A percentile compares a stretch with the other conserved stretches of the same genome.
Evolutionary conservation across 2,113 vertebrate genomes (phyloP).

Genomic region (Recurvirostra avosetta): DNA sequence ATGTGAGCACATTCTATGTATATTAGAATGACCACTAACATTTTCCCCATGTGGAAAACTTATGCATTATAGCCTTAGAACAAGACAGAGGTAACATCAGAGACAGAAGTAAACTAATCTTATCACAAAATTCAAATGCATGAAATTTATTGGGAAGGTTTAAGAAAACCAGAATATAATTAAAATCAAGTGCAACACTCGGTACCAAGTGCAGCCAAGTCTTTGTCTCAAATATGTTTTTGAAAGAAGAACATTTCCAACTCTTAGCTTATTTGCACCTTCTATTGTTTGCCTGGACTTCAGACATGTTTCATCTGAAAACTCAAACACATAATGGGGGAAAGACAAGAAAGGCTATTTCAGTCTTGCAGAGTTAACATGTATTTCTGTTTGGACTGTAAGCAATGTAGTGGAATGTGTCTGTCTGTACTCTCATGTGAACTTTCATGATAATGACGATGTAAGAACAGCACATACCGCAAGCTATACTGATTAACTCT

Average conservation of each 20-base stretch:
- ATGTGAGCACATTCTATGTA: neutral
- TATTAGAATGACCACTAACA: neutral
- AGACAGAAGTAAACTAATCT: neutral
- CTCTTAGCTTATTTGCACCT: neutral
- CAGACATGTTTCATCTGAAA: neutral
- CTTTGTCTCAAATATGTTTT: neutral
- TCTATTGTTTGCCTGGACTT: neutral
- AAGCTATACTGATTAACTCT: neutral
- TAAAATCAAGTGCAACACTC: neutral
- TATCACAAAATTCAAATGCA: neutral
- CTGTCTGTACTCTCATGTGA: neutral
- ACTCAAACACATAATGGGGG: neutral
- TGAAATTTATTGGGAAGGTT: neutral
- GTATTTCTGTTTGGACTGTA: neutral
- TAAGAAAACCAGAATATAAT: neutral
- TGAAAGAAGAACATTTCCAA: neutral
- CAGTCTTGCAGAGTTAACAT: neutral
- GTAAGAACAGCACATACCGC: neutral
- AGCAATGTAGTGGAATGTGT: neutral
- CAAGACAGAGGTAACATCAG: neutral
- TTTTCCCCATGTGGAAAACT: neutral
- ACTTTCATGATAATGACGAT: neutral
- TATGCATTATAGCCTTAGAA: neutral
- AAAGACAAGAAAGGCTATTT: neutral
- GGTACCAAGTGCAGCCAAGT: neutral